Percentiles rank a stretch among this genome's conserved stretches.
These are phyloP conservation scores for Sinocyclocheilus maitianheensis DNA, from an alignment of 2,113 vertebrate species.

Conservation along the genomic window DNA sequence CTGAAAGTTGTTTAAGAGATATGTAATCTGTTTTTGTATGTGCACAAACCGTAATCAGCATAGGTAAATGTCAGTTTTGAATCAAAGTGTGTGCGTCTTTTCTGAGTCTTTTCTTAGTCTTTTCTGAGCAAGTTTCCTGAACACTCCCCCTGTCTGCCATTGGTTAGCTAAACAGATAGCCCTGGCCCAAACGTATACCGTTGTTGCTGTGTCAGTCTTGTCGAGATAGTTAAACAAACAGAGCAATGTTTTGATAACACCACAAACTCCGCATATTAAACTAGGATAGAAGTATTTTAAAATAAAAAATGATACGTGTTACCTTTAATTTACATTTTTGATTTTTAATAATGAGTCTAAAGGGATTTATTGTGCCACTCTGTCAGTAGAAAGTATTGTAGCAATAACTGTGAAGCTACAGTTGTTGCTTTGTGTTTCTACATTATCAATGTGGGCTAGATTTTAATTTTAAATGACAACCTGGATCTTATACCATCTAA, in stretches of 20 bases:
- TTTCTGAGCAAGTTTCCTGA: neutral
- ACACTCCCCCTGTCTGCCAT: neutral
- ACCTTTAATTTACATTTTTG: neutral
- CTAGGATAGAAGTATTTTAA: neutral
- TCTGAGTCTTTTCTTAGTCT: neutral
- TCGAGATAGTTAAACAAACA: neutral
- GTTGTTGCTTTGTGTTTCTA: neutral
- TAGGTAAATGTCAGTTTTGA: neutral
- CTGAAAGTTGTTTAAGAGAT: neutral
- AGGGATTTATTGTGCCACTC: neutral
- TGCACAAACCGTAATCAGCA: neutral
- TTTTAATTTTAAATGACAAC: constrained; percentile 12
- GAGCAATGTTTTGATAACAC: neutral
- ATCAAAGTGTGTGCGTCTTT: neutral
- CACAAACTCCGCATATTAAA: neutral
- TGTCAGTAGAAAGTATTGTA: too few relatives aligned
- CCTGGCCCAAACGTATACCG: neutral
- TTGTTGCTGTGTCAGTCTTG: neutral
- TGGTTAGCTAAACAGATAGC: neutral
- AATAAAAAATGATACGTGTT: neutral
- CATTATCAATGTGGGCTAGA: neutral
- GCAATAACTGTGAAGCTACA: constrained; percentile 6
- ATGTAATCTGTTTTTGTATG: neutral
- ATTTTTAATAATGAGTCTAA: too few relatives aligned
- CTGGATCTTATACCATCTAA: neutral